Evolutionary conservation across 2,797 vertebrate species (phyloP).

Genomic region (Rhynchonycteris naso): DNA sequence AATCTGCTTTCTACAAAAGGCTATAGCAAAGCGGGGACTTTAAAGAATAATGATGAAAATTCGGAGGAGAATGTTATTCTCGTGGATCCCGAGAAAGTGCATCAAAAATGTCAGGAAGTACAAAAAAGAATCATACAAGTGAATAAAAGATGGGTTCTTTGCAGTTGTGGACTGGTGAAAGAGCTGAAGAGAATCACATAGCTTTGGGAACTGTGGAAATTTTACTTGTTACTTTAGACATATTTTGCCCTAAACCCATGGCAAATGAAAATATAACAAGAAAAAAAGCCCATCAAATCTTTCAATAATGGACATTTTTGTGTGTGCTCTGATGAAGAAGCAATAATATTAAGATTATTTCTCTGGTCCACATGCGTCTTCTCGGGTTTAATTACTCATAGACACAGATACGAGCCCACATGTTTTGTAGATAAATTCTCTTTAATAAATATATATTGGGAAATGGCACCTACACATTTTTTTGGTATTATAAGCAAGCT

Average conservation of each 20-base stretch:
- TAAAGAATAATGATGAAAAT: slow-evolving; percentile 70
- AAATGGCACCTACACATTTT: background rate
- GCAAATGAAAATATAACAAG: background rate
- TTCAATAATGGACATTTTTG: background rate
- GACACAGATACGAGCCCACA: background rate
- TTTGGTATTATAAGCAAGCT: background rate
- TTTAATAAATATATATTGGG: background rate
- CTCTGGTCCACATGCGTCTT: background rate
- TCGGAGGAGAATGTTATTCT: slow-evolving; percentile 69
- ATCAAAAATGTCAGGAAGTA: slow-evolving; percentile 54
- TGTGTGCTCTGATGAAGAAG: background rate
- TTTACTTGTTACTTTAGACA: slow-evolving; percentile 41
- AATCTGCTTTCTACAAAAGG: slow-evolving; percentile 67
- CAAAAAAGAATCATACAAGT: slow-evolving; percentile 29
- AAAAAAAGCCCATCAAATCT: background rate
- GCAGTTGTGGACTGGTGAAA: background rate
- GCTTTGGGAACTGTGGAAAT: background rate
- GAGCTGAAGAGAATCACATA: background rate
- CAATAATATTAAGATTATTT: background rate
- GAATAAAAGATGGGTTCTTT: slow-evolving; percentile 72
- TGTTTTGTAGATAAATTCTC: background rate
- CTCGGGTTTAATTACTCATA: background rate
- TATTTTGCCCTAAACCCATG: background rate
- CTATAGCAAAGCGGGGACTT: slow-evolving; percentile 67
- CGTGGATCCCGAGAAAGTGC: slow-evolving; percentile 57